A percentile compares a stretch with the other conserved stretches of the same genome.
Evolutionary conservation across 64 coral and sea anemone species (phyloP).

Genomic region (Pachyseris speciosa): DNA sequence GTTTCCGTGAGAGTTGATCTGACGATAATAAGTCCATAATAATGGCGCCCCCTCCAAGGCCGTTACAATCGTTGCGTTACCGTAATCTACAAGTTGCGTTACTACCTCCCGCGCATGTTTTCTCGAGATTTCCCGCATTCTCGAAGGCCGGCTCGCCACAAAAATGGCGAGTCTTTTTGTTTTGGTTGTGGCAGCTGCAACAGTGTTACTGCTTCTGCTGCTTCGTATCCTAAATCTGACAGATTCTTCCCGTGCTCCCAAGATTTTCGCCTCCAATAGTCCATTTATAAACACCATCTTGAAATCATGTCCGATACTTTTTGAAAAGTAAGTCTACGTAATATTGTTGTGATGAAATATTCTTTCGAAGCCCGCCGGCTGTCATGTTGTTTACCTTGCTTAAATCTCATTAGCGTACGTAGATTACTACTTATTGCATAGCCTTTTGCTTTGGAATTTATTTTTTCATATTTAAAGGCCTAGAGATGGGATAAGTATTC

Average conservation of each 20-base stretch:
- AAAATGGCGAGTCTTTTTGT: slow-evolving; percentile 8
- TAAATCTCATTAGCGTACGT: neutral
- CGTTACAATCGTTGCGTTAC: neutral
- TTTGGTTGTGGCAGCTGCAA: slow-evolving; percentile 50
- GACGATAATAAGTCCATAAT: no score
- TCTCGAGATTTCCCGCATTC: neutral
- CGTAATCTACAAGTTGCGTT: neutral
- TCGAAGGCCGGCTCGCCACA: neutral
- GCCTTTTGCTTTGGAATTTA: neutral
- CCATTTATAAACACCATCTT: slow-evolving; percentile 64
- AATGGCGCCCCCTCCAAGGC: no score
- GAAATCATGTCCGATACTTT: slow-evolving; percentile 77
- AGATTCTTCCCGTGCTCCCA: slow-evolving; percentile 56
- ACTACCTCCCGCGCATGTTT: neutral
- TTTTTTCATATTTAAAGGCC: no score
- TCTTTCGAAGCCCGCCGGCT: no score
- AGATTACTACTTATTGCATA: neutral
- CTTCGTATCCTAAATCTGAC: slow-evolving; percentile 75
- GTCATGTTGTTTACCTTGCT: neutral
- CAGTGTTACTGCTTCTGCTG: slow-evolving; percentile 50
- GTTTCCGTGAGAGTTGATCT: no score
- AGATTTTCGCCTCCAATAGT: slow-evolving; percentile 62
- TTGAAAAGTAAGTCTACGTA: slow-evolving; percentile 62
- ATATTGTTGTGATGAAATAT: neutral
- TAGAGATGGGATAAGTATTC: no score